Base-by-base conservation (phyloP, 2,888 invertebrate genomes). In the Xylota segnis region DNA sequence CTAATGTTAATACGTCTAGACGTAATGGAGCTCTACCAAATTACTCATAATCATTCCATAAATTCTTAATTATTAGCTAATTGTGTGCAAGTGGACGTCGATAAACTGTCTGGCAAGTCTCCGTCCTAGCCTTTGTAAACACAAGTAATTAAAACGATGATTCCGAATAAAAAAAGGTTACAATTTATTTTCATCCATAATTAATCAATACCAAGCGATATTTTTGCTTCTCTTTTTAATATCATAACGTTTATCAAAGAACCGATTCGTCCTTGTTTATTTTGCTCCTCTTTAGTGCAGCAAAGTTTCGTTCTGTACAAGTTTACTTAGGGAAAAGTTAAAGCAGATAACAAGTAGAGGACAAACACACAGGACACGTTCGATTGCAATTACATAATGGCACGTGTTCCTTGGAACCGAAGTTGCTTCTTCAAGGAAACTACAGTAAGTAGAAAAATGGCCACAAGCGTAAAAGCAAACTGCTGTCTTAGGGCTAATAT, bases 311-410 rank as follows among this genome's bases (percentile, higher is more conserved):
- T 0, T 27, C n/a, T n/a, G n/a, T n/a, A 23, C 23, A 9, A 14
- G 9, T 14, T 54, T 29, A 6, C 10, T 9, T 16, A 14, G 9
- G 4, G 0, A 32, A 14, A 56, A 16, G 9, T 56, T 34, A 32
- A 34, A 32, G 16, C 6, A 32, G 16, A 56, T 14, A 56, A 16
- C 23, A 14, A 6, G 18, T 2, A 18, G 34, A 66, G 23, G 12
- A 37, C 7, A 52, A 18, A 14, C 23, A 50, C 40, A 52, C 32
- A 23, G 14, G 23, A 37, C 52, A 66, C 66, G 66, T 52, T 40
- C 52, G 66, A 66, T 37, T 52, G 52, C 66, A 52, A 65, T 65
- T 34, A 47, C 50, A 66, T 37, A 23, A 52, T 23, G 37, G 66
- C 34, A 66, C 66, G 52, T 66, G 66, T 52, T 66, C 66, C 14